These are phyloP conservation scores for Camponotus floridanus DNA, from an alignment of 1,140 invertebrate genomes.

Conservation along the genomic window DNA sequence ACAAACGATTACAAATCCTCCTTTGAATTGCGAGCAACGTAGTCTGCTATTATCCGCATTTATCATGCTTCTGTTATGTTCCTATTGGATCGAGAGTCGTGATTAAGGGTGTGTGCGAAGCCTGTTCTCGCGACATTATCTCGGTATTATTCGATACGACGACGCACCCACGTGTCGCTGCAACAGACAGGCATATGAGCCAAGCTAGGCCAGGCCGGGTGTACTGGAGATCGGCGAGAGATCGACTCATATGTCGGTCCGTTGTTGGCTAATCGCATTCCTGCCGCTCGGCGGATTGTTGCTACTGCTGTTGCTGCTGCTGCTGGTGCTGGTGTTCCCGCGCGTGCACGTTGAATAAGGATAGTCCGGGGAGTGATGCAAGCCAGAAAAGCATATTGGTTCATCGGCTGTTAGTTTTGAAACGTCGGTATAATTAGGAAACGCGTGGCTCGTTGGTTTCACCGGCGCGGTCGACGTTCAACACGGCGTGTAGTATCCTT, in stretches of 20 bases:
- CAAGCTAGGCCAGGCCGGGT: slow-evolving; percentile 14
- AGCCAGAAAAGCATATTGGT: slow-evolving; percentile 85
- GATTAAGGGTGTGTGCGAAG: slow-evolving; percentile 73
- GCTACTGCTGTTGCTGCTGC: no score
- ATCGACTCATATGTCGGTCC: slow-evolving; percentile 69
- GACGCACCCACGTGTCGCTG: slow-evolving; percentile 63
- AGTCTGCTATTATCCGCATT: neutral
- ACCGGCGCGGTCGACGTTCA: slow-evolving; percentile 55
- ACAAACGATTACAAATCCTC: neutral
- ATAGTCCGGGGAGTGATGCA: slow-evolving; percentile 78
- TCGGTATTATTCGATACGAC: slow-evolving; percentile 44
- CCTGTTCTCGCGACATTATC: slow-evolving; percentile 70
- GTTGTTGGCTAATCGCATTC: slow-evolving; percentile 84
- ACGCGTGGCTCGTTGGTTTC: slow-evolving; percentile 74
- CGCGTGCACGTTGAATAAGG: slow-evolving; percentile 65
- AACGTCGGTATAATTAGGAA: slow-evolving; percentile 84
- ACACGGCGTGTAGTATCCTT: neutral
- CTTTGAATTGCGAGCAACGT: neutral
- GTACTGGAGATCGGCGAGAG: slow-evolving; percentile 33
- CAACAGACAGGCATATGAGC: neutral
- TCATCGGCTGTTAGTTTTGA: slow-evolving; percentile 84
- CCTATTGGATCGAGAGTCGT: neutral
- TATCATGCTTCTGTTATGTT: neutral
- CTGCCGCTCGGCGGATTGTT: slow-evolving; percentile 73
- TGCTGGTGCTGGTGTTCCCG: slow-evolving; percentile 64